phyloP scores from a whole-genome alignment of 1,140 invertebrate genomes.

The Bombus affinis region DNA sequence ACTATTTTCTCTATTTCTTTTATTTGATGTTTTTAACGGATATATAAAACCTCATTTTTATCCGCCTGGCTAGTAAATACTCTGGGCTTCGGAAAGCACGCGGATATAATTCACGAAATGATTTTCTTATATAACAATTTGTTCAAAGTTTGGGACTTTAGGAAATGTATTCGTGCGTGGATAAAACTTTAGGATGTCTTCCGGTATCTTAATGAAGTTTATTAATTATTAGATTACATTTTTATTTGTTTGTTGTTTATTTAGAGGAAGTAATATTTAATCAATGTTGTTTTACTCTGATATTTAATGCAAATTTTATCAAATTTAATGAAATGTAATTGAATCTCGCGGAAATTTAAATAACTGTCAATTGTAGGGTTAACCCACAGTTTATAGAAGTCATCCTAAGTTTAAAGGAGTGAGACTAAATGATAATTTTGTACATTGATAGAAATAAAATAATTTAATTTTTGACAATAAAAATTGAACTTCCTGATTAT shows the following conservation, averaged over 20 bases:
- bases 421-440: neutral
- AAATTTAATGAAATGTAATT: neutral
- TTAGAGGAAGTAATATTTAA: neutral
- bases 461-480: neutral
- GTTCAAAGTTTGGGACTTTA: neutral
- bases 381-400: neutral
- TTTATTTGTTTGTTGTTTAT: neutral
- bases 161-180: neutral
- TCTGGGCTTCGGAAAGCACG: conserved; percentile 42
- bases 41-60: conserved; percentile 41
- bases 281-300: neutral
- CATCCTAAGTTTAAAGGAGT: neutral
- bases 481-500: neutral
- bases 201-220: no score
- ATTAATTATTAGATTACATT: no score
- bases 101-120: conserved; percentile 2
- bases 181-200: neutral
- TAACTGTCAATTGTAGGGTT: neutral
- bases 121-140: neutral
- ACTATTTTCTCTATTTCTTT: neutral
- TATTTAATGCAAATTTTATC: neutral
- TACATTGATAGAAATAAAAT: neutral
- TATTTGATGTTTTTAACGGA: neutral
- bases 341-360: neutral
- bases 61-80: conserved; percentile 72